Conservation (phyloP, 2,888 invertebrate species). For the Euzophera pinguis region DNA sequence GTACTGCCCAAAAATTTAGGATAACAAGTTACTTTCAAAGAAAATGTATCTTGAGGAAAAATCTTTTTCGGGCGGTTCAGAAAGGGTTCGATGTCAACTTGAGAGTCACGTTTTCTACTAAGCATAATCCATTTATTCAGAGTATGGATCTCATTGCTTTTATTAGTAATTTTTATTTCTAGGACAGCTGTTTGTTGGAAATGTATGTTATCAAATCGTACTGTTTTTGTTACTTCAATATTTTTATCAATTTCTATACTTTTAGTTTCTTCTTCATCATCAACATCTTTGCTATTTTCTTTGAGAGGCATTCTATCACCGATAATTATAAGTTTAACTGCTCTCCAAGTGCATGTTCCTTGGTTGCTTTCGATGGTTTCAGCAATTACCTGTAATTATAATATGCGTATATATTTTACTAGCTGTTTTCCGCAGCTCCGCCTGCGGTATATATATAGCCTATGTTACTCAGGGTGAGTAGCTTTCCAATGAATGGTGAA, state of each 20-base stretch:
- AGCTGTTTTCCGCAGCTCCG: too few species aligned
- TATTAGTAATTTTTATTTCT: constrained; percentile 55
- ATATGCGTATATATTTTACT: not conserved
- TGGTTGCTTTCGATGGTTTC: constrained; percentile 88
- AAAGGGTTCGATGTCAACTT: constrained; percentile 65
- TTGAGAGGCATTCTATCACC: constrained; percentile 12
- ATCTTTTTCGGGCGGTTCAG: constrained; percentile 50
- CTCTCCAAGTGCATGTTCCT: constrained; percentile 79
- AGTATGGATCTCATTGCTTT: constrained; percentile 58
- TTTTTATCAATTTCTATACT: constrained; percentile 65
- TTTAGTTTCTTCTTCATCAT: constrained; percentile 41
- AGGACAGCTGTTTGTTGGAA: constrained; percentile 39
- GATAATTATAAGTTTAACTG: constrained; percentile 57
- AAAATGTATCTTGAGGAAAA: constrained; percentile 54
- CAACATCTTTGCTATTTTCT: constrained; percentile 14
- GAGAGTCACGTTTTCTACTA: constrained; percentile 73
- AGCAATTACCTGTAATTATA: constrained; percentile 65
- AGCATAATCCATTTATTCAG: constrained; percentile 75
- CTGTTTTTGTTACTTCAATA: constrained; percentile 73
- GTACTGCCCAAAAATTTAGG: constrained; percentile 81
- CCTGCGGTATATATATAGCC: too few species aligned
- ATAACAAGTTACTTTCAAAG: constrained; percentile 70
- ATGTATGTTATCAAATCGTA: constrained; percentile 70
- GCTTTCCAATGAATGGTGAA: too few species aligned
- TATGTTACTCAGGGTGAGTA: too few species aligned